Evolutionary conservation across 2,113 vertebrate species (phyloP), one percentile per base, ranked within the genome.

Genomic region (Xyrauchen texanus): DNA sequence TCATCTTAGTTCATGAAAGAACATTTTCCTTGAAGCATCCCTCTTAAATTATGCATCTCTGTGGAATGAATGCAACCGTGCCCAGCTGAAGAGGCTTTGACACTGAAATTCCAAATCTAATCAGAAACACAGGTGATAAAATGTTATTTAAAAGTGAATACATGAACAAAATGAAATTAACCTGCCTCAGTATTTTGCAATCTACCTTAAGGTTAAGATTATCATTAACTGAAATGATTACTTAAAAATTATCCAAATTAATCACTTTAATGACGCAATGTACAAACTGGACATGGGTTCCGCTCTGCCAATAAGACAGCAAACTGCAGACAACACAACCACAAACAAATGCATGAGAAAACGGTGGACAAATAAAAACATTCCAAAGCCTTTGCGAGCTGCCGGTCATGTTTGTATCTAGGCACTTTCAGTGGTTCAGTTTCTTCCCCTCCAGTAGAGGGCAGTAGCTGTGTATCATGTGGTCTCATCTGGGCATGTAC

Each of bases 401-500:
- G 53, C 68, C 44, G 5, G 4, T 47, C 42, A 10, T 46, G 6
- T 53, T 42, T 70, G 46, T 65, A n/a, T 55, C 44, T 67, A 80
- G 82, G 82, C 78, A 83, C 78, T 80, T 80, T 80, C n/a, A n/a
- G 75, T 62, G 64, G 15, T 47, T 34, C 11, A 4, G 34, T 12
- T 7, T 11, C 8, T 45, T 15, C 15, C 52, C 6, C 44, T 61
- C 66, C n/a, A 73, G n/a, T 55, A 61, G 70, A n/a, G 70, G 44
- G n/a, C 71, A 13, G 45, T 57, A 34, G 6, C n/a, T 49, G 12
- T 6, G 8, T 11, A 34, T 15, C 13, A 81, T 7, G 12, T 16
- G 62, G 68, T 76, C 90, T 98, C 95, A 97, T 93, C 96, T 98
- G 0, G 95, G 96, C 49, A 91, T 90, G 74, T 98, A 99, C 78